Conservation (phyloP, 2,797 vertebrate species). For the Natrix natrix region DNA sequence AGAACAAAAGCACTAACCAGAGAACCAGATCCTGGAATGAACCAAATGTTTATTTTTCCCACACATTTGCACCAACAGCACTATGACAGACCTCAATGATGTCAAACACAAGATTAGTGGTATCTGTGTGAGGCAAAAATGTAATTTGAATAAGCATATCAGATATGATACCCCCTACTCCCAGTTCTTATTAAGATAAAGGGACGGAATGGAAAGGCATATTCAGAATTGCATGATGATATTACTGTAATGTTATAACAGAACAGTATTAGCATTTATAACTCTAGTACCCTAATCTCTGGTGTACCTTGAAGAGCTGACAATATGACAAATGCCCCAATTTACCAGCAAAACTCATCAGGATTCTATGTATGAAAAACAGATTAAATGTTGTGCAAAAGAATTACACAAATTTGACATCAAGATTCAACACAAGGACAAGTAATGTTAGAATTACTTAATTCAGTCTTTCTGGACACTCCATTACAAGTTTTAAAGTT, state of each 20-base stretch:
- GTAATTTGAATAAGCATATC: background rate
- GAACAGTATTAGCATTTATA: background rate
- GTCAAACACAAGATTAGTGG: background rate
- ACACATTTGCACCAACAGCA: background rate
- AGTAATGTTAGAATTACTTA: background rate
- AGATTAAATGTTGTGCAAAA: background rate
- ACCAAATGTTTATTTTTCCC: background rate
- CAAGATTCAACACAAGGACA: background rate
- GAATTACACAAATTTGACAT: background rate
- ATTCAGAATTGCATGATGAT: background rate
- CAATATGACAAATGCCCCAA: background rate
- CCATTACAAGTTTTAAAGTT: background rate
- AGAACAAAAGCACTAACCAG: background rate
- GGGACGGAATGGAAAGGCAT: background rate
- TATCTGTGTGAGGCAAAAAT: background rate
- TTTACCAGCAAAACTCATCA: background rate
- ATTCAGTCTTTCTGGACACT: background rate
- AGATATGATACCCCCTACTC: background rate
- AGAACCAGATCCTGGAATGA: background rate
- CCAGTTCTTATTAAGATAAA: background rate
- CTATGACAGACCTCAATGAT: background rate
- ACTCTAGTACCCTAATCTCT: background rate
- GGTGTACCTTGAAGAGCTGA: background rate
- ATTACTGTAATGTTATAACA: background rate
- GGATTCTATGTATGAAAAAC: background rate